Conservation (phyloP, 2,888 invertebrate genomes). For the Invenusta paracnida region DNA sequence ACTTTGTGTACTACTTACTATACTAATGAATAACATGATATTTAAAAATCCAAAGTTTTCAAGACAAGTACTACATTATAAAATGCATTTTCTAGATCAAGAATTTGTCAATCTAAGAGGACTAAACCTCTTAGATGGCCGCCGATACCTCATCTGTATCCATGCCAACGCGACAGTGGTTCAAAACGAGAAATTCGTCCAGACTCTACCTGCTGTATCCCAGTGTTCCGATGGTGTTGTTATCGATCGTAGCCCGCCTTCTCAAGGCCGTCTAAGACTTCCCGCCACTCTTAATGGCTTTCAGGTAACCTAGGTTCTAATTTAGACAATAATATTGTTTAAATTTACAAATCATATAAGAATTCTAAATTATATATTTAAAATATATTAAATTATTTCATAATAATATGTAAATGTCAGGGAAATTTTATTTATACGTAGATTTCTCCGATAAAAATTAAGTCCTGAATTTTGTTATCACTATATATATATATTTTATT, state of each 20-base stretch:
- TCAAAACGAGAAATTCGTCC: conserved; percentile 40
- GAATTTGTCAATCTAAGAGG: conserved; percentile 25
- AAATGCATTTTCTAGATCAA: too few species aligned
- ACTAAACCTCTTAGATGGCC: conserved; percentile 25
- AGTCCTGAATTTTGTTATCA: too few species aligned
- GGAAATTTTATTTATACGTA: too few species aligned
- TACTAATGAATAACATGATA: too few species aligned
- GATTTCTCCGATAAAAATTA: too few species aligned
- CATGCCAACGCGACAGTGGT: conserved; percentile 39
- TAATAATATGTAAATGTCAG: too few species aligned
- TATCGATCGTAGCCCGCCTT: conserved; percentile 48
- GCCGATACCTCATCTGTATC: conserved; percentile 42
- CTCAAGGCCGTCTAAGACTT: background rate
- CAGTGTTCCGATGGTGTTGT: conserved; percentile 50
- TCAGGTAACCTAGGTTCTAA: background rate
- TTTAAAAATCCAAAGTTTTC: too few species aligned
- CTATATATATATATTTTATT: too few species aligned
- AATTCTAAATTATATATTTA: too few species aligned
- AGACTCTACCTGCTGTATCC: conserved; percentile 46
- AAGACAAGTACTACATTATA: too few species aligned
- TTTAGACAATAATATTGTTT: background rate
- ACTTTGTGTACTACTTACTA: too few species aligned
- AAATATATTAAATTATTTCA: too few species aligned
- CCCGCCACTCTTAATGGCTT: background rate
- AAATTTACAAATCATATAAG: background rate